Percentiles rank a stretch among this genome's conserved stretches.
Evolutionary conservation across 2,113 vertebrate species (phyloP).

Genomic region (Crotalus tigris): DNA sequence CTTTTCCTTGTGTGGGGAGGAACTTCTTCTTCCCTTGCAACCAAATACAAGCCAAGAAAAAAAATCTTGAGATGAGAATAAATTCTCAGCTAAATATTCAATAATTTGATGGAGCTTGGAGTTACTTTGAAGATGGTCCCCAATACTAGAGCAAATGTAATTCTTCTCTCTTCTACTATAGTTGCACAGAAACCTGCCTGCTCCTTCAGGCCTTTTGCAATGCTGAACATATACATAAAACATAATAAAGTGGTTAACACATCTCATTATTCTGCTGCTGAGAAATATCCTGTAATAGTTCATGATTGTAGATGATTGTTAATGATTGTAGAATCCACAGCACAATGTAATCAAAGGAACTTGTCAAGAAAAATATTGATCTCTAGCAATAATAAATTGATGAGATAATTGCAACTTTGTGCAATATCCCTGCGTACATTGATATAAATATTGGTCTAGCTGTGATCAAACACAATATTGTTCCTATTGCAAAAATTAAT

Average conservation of each 20-base stretch:
- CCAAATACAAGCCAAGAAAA: background rate
- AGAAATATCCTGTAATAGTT: background rate
- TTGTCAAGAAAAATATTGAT: background rate
- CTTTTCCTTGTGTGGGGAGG: background rate
- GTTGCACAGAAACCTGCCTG: background rate
- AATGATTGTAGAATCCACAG: background rate
- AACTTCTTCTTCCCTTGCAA: background rate
- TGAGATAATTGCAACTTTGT: background rate
- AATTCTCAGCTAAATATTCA: background rate
- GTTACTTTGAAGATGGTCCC: background rate
- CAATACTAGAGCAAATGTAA: background rate
- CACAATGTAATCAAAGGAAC: background rate
- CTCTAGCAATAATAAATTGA: background rate
- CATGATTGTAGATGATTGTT: background rate
- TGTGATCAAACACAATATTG: background rate
- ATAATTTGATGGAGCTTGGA: background rate
- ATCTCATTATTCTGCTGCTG: background rate
- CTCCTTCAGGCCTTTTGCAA: background rate
- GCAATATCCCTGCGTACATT: background rate
- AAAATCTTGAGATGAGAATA: background rate
- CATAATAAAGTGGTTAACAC: background rate
- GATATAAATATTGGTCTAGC: background rate
- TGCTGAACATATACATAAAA: background rate
- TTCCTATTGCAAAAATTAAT: background rate
- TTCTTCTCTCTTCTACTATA: background rate